Evolutionary conservation across 1,140 invertebrate genomes (phyloP).

Genomic region (Lethrus apterus): DNA sequence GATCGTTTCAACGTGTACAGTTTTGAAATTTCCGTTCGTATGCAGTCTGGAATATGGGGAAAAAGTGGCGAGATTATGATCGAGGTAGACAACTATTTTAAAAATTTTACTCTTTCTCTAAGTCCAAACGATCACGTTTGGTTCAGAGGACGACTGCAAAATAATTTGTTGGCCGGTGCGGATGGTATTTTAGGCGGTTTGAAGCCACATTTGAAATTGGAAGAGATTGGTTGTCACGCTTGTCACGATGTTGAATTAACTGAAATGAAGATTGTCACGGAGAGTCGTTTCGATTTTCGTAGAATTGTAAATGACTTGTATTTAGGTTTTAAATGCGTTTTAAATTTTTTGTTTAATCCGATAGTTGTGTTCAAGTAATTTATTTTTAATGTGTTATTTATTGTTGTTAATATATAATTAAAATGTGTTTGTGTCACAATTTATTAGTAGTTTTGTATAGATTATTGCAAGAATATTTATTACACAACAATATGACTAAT

Average conservation of each 20-base stretch:
- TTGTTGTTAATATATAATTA: neutral
- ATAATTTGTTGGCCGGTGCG: constrained; percentile 36
- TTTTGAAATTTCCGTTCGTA: constrained; percentile 56
- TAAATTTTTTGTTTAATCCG: constrained; percentile 70
- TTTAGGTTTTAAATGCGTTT: constrained; percentile 59
- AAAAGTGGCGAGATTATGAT: constrained; percentile 54
- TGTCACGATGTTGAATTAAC: constrained; percentile 53
- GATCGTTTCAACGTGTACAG: constrained; percentile 55
- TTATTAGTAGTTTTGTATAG: constrained; percentile 1
- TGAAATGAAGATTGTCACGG: constrained; percentile 43
- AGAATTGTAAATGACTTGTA: constrained; percentile 52
- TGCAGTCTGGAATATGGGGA: constrained; percentile 58
- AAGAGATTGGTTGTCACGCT: constrained; percentile 51
- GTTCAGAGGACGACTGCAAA: constrained; percentile 55
- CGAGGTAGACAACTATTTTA: constrained; percentile 54
- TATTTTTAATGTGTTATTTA: neutral
- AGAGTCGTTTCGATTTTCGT: constrained; percentile 37
- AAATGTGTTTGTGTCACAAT: neutral
- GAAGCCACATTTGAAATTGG: constrained; percentile 37
- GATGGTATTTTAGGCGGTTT: constrained; percentile 48
- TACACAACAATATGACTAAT: neutral
- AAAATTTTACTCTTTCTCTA: constrained; percentile 61
- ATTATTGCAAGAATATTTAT: neutral
- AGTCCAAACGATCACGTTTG: constrained; percentile 61
- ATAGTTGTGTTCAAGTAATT: constrained; percentile 62